Base-by-base conservation (phyloP, 2,797 vertebrate species). In the Choloepus didactylus region DNA sequence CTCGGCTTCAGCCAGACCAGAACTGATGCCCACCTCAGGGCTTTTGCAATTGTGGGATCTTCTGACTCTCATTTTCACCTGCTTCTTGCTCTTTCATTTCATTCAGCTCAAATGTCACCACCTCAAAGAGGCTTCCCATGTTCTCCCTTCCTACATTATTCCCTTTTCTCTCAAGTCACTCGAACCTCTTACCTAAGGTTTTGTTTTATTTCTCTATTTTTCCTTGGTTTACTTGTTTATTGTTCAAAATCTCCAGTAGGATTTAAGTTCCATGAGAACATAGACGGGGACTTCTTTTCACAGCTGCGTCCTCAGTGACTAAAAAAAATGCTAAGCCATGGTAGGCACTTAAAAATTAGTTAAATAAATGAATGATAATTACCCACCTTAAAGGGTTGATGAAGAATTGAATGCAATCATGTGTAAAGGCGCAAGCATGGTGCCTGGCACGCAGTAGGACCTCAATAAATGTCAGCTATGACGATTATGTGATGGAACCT, bases 371-470 rank as follows among this genome's bases (percentile, higher is more conserved):
- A 75, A n/a, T 88, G 82, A 11, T 9, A 44, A 51, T 51, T 23
- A 35, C 69, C 59, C 64, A 4, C 62, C 54, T 86, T 73, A 80
- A 38, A 95, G 73, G 6, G 9, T 3, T 67, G 46, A 44, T 64
- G 10, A 11, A 49, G 60, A 92, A 82, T 56, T 67, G 5, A 44
- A 4, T 69, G 73, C 14, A 82, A 11, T 62, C 18, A 79, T 51
- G 38, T 64, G 10, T 29, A 64, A 87, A 96, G 46, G 69, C 72
- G 41, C 92, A 44, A 73, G 49, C 60, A 5, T 6, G 29, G 41
- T 69, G 38, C 70, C 75, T 6, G 2, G 81, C 79, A 90, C 94
- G 81, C 69, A 75, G 49, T 73, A 83, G 79, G 79, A 44, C 90
- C 35, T 60, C 1, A 2, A 29, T n/a, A 56, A 64, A 38, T 11